A percentile compares a stretch with the other conserved stretches of the same genome.
Conservation (phyloP, 2,797 vertebrate species). For the Eulemur rubriventer region DNA sequence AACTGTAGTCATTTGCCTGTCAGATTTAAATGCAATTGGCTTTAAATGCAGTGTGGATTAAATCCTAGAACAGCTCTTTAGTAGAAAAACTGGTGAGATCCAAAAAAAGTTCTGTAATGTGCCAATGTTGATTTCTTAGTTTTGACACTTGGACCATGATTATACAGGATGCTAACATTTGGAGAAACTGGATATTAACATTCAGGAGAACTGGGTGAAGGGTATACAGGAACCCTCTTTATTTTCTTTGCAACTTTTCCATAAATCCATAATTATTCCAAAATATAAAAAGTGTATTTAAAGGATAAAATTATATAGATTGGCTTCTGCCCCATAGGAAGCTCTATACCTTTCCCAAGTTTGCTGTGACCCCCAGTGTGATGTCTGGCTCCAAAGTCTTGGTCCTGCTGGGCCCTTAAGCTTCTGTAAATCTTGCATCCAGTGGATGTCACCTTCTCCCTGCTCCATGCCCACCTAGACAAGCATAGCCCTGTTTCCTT, state of each 20-base stretch:
- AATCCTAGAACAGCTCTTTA: background rate
- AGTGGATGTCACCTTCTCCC: background rate
- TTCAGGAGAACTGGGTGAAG: background rate
- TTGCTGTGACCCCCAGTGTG: background rate
- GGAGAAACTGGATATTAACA: background rate
- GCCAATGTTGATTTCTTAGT: background rate
- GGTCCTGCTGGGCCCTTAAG: background rate
- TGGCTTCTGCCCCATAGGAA: background rate
- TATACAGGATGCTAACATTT: background rate
- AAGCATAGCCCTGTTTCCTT: background rate
- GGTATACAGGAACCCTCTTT: background rate
- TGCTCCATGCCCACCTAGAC: background rate
- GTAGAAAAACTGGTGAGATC: background rate
- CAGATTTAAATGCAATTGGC: background rate
- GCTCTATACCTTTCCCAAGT: background rate
- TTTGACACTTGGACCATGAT: background rate
- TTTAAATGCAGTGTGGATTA: background rate
- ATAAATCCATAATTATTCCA: background rate
- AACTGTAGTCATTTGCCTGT: background rate
- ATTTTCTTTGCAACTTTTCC: background rate
- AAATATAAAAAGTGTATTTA: background rate
- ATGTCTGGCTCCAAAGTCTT: background rate
- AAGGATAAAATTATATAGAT: background rate
- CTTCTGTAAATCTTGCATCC: background rate
- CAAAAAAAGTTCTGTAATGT: background rate